Evolutionary conservation across 2,888 invertebrate species (phyloP), one percentile per base, ranked within the genome.

Genomic region (Patella depressa): DNA sequence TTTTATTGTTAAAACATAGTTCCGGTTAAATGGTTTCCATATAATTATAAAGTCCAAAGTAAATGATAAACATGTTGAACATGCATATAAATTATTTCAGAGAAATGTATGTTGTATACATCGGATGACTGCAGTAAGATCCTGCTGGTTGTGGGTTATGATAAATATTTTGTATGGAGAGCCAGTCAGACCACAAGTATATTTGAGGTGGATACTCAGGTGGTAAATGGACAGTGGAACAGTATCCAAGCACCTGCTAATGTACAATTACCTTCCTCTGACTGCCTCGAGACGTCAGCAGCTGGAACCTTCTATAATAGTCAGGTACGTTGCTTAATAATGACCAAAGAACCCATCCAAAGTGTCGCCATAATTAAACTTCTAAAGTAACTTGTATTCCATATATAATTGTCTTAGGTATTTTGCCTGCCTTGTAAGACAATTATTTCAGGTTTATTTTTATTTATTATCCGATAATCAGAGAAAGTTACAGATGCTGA

Each of bases 171-270:
- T 78, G 75, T 90, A 34, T 90, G 90, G 90, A 84, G 86, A 75
- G 19, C 19, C 19, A 24, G 24, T 65, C 82, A 45, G 83, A 80
- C 57, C 84, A 85, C 71, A 76, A 75, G 78, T 53, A 75, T 85
- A 24, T 81, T 83, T 65, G 83, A 85, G 45, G 79, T 85, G 19
- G 84, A 81, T 59, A 83, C 83, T 71, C 77, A 82, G 19, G 85
- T 81, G n/a, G 57, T 89, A 34, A 81, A 82, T 73, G 90, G 90
- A 4, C 79, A 80, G 19, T 90, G 90, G 90, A 85, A 86, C 17
- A 78, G 74, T 24, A 80, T 90, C 1, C 79, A 77, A 34, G 81
- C 86, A n/a, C 85, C 87, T n/a, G 80, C 80, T 7, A 86, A 83
- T 19, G 83, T 88, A 53, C 78, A 79, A 9, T 75, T 89, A 19